phyloP scores from a whole-genome alignment of 2,888 invertebrate genomes.

The Homarus gammarus region DNA sequence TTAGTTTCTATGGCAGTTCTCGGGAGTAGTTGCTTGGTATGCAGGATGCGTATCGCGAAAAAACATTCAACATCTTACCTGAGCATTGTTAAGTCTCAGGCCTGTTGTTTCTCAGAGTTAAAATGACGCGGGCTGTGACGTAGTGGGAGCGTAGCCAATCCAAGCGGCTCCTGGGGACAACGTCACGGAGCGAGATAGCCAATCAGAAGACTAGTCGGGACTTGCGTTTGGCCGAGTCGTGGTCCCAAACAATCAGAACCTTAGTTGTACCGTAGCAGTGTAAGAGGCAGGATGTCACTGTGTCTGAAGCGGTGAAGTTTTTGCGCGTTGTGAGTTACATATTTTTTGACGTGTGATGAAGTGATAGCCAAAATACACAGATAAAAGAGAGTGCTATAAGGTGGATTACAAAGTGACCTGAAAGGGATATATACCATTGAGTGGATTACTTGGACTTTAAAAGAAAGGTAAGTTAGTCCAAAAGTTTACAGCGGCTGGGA shows the following conservation, averaged over 20 bases:
- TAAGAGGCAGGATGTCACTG: neutral
- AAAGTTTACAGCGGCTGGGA: neutral
- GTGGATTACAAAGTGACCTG: neutral
- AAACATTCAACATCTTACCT: neutral
- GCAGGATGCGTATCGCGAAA: neutral
- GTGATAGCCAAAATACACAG: too few relatives aligned
- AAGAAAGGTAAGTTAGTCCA: neutral
- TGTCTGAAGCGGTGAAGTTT: too few relatives aligned
- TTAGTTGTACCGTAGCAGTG: neutral
- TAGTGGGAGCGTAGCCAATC: neutral
- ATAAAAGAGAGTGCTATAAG: neutral
- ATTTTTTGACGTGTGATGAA: neutral
- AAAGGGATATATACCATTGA: neutral
- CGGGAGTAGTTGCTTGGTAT: neutral
- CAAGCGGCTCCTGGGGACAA: neutral
- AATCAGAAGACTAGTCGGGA: neutral
- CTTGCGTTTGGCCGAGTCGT: neutral
- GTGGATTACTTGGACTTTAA: neutral
- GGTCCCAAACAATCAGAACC: neutral
- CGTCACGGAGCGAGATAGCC: neutral
- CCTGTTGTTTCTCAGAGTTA: neutral
- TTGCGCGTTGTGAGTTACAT: too few relatives aligned
- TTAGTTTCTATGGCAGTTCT: neutral
- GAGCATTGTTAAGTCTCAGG: neutral
- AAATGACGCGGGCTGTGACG: neutral